Conservation (phyloP, 1,140 invertebrate genomes). For the Hyles vespertilio region DNA sequence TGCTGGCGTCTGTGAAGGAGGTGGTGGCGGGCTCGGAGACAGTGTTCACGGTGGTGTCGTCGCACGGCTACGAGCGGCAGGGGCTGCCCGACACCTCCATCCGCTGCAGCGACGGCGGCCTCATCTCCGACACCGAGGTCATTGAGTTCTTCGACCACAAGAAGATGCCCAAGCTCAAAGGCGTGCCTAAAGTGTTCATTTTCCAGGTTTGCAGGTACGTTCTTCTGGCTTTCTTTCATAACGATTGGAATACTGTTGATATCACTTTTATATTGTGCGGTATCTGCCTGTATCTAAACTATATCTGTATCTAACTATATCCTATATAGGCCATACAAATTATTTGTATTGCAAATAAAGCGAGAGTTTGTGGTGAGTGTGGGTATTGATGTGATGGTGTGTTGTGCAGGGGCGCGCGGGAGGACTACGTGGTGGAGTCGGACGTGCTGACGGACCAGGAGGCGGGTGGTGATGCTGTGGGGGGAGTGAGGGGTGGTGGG, state of each 20-base stretch:
- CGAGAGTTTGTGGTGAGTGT: too few species aligned
- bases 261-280: too few species aligned
- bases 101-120: constrained; percentile 64
- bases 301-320: too few species aligned
- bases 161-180: constrained; percentile 76
- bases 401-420: constrained; percentile 2
- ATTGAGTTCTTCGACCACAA: constrained; percentile 78
- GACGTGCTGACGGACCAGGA: too few species aligned
- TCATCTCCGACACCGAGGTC: constrained; percentile 68
- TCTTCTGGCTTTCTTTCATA: too few species aligned
- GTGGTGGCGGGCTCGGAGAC: constrained; percentile 48
- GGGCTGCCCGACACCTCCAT: constrained; percentile 52
- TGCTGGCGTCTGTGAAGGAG: constrained; percentile 34
- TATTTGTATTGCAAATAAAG: too few species aligned
- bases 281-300: too few species aligned
- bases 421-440: neutral
- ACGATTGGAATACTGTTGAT: too few species aligned
- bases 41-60: constrained; percentile 70
- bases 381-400: neutral
- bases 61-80: constrained; percentile 59
- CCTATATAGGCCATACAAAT: too few species aligned
- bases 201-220: constrained; percentile 84
- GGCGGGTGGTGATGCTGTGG: too few species aligned
- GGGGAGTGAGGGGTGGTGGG: neutral
- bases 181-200: constrained; percentile 87